Base-by-base conservation (phyloP, 1,140 invertebrate genomes). In the Macrotrachela quadricornifera region DNA sequence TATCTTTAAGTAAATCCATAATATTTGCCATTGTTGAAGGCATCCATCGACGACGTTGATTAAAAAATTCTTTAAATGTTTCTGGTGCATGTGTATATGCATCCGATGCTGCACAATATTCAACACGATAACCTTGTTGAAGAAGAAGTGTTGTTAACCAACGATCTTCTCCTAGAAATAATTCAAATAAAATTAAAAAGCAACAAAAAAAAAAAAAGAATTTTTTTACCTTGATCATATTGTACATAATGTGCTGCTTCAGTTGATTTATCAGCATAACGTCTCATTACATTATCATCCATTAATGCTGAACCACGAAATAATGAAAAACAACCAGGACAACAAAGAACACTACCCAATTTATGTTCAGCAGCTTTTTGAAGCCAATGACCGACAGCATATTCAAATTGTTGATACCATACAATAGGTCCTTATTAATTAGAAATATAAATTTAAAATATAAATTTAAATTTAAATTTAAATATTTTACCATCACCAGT, bases 21-120 rank as follows among this genome's bases (percentile, higher is more conserved):
- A 79, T 77, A 62, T 79, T 79, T 46, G 78, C 77, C 61, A 78
- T 70, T 9, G 77, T 79, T 9, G 76, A 78, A 1, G 78, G 77
- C 49, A 77, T 75, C 78, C 77, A 79, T 10, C 78, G 64, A 49
- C 77, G 63, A 10, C 76, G 60, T 61, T 78, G 77, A 56, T 68
- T 67, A 59, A 67, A 69, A 55, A 68, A 68, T 54, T 68, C 65
- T 41, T 64, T 62, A 57, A 73, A 72, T 9, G 69, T 71, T 69
- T 79, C 76, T 0, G 77, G 77, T 18, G 75, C 75, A 65, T 77
- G 76, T 17, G 77, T 79, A 54, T 75, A 69, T 14, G 78, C 77
- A 62, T 79, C 77, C 4, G 75, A 74, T 9, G 77, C 77, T 6
- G 78, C 77, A 57, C 72, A 76, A 63, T 79, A 79, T 56, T 79